Conservation (phyloP, 2,113 vertebrate genomes). For the Gasterosteus aculeatus region DNA sequence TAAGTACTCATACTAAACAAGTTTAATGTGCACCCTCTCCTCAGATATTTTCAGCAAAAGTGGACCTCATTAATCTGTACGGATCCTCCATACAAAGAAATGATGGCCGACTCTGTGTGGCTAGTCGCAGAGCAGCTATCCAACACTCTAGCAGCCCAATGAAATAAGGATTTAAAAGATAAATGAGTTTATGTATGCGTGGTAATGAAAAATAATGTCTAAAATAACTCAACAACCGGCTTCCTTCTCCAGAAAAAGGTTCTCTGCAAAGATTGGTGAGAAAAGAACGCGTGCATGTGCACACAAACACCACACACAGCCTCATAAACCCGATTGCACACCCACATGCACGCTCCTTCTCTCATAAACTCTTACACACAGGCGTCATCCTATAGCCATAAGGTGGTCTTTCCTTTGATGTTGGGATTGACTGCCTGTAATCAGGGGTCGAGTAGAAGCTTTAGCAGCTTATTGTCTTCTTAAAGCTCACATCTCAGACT, state of each 20-base stretch:
- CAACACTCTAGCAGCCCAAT: background rate
- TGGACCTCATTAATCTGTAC: background rate
- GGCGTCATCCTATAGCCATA: slow-evolving; percentile 37
- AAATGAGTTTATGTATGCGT: background rate
- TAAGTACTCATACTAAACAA: background rate
- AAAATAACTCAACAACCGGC: background rate
- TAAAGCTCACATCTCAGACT: slow-evolving; percentile 52
- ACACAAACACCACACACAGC: slow-evolving; percentile 1
- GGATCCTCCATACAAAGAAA: background rate
- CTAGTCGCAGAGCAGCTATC: too few relatives aligned
- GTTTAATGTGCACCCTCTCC: background rate
- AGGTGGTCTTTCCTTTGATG: slow-evolving; percentile 65
- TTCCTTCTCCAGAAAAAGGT: background rate
- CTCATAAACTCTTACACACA: slow-evolving; percentile 18
- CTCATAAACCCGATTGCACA: background rate
- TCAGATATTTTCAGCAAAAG: background rate
- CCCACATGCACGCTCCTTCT: background rate
- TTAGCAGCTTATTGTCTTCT: slow-evolving; percentile 73
- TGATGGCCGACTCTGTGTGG: background rate
- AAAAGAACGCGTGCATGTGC: slow-evolving; percentile 39
- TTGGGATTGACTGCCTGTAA: slow-evolving; percentile 62
- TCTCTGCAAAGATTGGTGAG: slow-evolving; percentile 24
- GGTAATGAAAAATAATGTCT: background rate
- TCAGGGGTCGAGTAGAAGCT: slow-evolving; percentile 62
- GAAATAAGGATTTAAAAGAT: background rate